Evolutionary conservation across 2,888 invertebrate genomes (phyloP).

Genomic region (Drosophila pseudotakahashii): DNA sequence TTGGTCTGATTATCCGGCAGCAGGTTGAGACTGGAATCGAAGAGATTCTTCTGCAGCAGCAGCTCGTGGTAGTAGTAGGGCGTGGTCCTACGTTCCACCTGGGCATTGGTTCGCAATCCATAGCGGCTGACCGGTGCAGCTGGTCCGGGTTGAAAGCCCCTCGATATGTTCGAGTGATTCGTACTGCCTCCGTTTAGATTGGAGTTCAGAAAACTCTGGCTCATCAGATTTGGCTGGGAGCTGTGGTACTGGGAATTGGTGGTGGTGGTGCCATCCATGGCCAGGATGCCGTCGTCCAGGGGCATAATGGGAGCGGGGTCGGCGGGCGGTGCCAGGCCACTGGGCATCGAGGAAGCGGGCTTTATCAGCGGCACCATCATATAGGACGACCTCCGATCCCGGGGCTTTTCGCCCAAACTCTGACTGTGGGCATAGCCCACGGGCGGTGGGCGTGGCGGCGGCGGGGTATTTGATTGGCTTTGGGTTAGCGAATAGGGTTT

Average conservation of each 20-base stretch:
- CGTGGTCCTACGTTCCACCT: conserved; percentile 81
- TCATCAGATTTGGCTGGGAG: conserved; percentile 81
- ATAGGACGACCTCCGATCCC: conserved; percentile 76
- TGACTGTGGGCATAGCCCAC: conserved; percentile 58
- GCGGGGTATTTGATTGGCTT: conserved; percentile 57
- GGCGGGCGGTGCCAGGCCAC: conserved; percentile 71
- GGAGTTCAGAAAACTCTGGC: conserved; percentile 62
- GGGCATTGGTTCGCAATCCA: conserved; percentile 49
- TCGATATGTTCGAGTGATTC: conserved; percentile 4
- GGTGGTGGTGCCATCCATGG: conserved; percentile 48
- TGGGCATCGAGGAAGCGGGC: conserved; percentile 83
- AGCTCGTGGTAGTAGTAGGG: conserved; percentile 84
- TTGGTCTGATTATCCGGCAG: conserved; percentile 48
- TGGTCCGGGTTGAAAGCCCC: conserved; percentile 36
- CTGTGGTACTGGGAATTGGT: conserved; percentile 70
- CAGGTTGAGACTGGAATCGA: conserved; percentile 83
- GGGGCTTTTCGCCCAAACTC: conserved; percentile 38
- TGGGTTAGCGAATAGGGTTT: conserved; percentile 74
- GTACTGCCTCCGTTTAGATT: conserved; percentile 62
- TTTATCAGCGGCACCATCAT: conserved; percentile 82
- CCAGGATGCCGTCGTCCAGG: conserved; percentile 42
- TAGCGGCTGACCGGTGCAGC: conserved; percentile 49
- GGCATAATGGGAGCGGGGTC: conserved; percentile 38
- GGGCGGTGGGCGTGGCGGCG: conserved; percentile 81
- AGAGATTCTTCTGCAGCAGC: conserved; percentile 80